Percentiles rank a stretch among this genome's conserved stretches.
These are phyloP conservation scores for Nematostella vectensis DNA, from an alignment of 92 coral and sea anemone genomes.

Conservation along the genomic window DNA sequence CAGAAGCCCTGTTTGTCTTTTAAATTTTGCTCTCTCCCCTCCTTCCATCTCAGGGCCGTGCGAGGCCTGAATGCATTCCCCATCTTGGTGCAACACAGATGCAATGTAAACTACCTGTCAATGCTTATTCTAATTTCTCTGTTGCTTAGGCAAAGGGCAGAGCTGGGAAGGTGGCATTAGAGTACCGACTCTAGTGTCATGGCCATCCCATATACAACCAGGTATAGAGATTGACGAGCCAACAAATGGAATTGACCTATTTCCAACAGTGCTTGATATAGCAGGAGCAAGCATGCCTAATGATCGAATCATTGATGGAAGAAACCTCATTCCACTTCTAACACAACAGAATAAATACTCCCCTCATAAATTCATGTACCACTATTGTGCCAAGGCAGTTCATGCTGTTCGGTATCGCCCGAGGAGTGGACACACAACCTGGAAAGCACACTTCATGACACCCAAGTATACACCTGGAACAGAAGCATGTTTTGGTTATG, in stretches of 20 bases:
- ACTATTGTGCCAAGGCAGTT: constrained; percentile 72
- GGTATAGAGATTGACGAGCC: constrained; percentile 62
- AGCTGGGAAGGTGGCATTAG: constrained; percentile 92
- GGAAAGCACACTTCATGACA: constrained; percentile 83
- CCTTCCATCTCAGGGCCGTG: no score
- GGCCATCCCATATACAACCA: constrained; percentile 66
- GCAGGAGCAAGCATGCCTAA: constrained; percentile 47
- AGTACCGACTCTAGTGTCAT: constrained; percentile 71
- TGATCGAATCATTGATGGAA: constrained; percentile 71
- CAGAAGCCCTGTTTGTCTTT: no score
- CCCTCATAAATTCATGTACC: constrained; percentile 75
- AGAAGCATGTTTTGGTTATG: constrained; percentile 34
- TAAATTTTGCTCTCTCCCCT: no score
- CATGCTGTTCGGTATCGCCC: constrained; percentile 93
- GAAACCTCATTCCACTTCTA: constrained; percentile 61
- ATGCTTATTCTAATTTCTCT: no score
- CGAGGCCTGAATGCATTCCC: no score
- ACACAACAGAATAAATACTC: constrained; percentile 38
- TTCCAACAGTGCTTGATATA: constrained; percentile 56
- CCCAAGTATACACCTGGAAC: constrained; percentile 54
- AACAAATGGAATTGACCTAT: constrained; percentile 56
- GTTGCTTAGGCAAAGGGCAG: constrained; percentile 82
- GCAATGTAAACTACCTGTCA: not conserved
- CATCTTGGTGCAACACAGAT: no score
- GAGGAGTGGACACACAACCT: constrained; percentile 34